phyloP scores from a whole-genome alignment of 1,140 invertebrate species.

The Lepidurus arcticus region DNA sequence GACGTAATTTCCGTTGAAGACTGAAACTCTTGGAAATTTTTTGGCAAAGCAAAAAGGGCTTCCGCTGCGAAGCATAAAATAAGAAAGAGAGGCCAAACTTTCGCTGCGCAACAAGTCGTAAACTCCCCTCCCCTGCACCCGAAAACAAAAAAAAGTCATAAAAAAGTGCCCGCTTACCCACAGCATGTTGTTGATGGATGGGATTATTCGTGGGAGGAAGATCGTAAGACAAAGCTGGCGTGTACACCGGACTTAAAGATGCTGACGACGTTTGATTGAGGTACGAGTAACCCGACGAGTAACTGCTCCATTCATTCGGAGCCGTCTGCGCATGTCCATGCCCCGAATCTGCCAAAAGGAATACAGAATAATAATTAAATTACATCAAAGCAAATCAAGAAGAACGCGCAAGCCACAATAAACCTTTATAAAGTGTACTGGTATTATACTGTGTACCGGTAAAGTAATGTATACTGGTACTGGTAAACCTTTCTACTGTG shows the following conservation, averaged over 20 bases:
- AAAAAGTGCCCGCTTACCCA: background rate
- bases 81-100: background rate
- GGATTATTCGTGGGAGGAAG: conserved; percentile 1
- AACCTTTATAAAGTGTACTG: no score
- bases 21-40: no score
- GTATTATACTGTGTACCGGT: no score
- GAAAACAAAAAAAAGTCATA: background rate
- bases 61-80: background rate
- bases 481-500: no score
- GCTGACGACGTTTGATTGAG: background rate
- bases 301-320: background rate
- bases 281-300: conserved; percentile 16
- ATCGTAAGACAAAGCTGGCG: conserved; percentile 8
- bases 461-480: no score
- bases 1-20: no score
- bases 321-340: background rate
- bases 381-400: no score
- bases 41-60: no score
- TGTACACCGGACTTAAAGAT: background rate
- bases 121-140: no score
- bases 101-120: background rate
- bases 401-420: no score
- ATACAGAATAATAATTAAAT: background rate
- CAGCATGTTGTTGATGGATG: background rate
- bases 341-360: background rate